Base-by-base conservation (phyloP, 2,113 vertebrate genomes). In the Choloepus hoffmanni region DNA sequence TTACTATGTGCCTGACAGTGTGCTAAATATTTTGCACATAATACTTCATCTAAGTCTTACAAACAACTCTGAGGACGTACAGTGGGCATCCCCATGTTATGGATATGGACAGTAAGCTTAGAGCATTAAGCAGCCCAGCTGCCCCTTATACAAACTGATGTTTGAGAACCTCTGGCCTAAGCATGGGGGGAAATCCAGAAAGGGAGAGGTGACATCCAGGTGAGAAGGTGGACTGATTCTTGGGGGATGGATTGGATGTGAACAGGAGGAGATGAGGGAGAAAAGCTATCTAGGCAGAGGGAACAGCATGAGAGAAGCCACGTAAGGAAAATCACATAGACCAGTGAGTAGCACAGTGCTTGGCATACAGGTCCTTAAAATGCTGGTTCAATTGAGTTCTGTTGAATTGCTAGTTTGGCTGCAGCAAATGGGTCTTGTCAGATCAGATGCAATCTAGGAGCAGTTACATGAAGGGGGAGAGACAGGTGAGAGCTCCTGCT, bases 321-420 rank as follows among this genome's bases (percentile, higher is more conserved):
- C 63, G n/a, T 24, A 90, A 70, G 81, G 55, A 40, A 7, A 30
- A 43, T 2, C 3, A 1, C 4, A 1, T 1, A 48, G 7, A 63
- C 10, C 16, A 9, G 13, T n/a, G 18, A 50, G 23, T 7, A 72
- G 2, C 2, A 10, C 1, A 8, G 36, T 14, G 19, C 1, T 50
- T 40, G 73, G 60, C 33, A 18, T 7, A 23, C 5, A 68, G 30
- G 23, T 24, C 26, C 15, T 11, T 0, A 1, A 33, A 60, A 18
- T 10, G 33, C 65, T 15, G 23, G 4, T 77, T 48, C 73, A 43
- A 13, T 12, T 50, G 36, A n/a, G n/a, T 50, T 43, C 24, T 58
- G 18, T 48, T 50, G 40, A 67, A 48, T 14, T 85, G 30, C 36
- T 72, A 30, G 33, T 13, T 70, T 74, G 45, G 23, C 43, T 40